Percentiles rank a stretch among this genome's conserved stretches.
These are phyloP conservation scores for Panthera tigris DNA, from an alignment of 2,113 vertebrate genomes.

Conservation along the genomic window DNA sequence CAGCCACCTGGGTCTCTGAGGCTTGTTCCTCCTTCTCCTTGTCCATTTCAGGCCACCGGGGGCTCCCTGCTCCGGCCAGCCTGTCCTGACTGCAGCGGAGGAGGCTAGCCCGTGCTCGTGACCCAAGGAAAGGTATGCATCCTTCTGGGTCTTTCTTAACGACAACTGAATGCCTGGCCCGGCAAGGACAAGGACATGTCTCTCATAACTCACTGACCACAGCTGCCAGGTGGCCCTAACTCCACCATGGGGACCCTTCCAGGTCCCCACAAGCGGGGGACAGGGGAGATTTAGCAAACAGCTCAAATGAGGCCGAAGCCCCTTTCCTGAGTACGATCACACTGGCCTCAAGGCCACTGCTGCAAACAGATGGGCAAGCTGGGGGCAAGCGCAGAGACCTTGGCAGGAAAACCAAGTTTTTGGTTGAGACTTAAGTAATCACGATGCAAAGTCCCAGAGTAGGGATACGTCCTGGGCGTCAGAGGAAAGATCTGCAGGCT, in stretches of 20 bases:
- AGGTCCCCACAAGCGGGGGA: too few relatives aligned
- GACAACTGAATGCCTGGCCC: background rate
- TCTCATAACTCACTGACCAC: background rate
- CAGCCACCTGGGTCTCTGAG: background rate
- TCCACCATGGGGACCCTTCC: accelerated
- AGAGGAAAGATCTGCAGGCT: background rate
- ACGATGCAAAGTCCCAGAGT: background rate
- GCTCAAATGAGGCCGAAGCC: background rate
- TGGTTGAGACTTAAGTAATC: background rate
- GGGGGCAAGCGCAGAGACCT: background rate
- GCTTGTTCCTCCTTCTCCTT: background rate
- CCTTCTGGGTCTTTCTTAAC: background rate
- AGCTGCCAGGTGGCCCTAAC: accelerated
- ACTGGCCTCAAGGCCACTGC: background rate
- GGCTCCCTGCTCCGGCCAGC: background rate
- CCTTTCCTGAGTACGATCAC: background rate
- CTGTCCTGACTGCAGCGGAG: accelerated
- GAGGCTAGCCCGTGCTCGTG: accelerated
- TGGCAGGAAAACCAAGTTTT: constrained; percentile 11
- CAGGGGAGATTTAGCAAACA: background rate
- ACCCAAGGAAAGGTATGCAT: background rate
- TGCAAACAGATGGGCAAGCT: too few relatives aligned
- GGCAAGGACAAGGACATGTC: background rate
- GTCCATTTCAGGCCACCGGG: accelerated
- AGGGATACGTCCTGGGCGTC: background rate